Base-by-base conservation (phyloP, 2,113 vertebrate species). In the Dicentrarchus labrax region DNA sequence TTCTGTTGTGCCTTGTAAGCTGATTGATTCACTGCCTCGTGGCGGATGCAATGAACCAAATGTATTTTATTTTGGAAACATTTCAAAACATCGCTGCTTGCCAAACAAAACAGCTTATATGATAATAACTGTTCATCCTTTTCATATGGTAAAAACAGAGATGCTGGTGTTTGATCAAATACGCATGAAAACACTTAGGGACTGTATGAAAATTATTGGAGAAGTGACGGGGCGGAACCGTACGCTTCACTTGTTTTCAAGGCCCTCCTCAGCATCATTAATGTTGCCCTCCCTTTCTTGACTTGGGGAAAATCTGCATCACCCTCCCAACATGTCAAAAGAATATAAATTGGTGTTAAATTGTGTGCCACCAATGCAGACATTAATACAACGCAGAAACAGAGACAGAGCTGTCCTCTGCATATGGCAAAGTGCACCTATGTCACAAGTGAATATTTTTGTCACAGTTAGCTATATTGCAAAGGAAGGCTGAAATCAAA, bases 21-120 rank as follows among this genome's bases (percentile, higher is more conserved):
- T 74, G 30, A 76, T 80, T 74, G 76, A 62, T 76, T 54, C 67
- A 71, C 53, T 60, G 17, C 39, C 41, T 73, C 24, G 6, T 0
- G 17, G 17, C n/a, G 53, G 45, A 50, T 59, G 6, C 54, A 56
- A 43, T 51, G 19, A 69, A 47, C 36, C 4, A 39, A 48, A 60
- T 53, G 15, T 10, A 62, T 78, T 88, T 57, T 0, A 62, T 5
- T 53, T 39, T 21, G 21, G 43, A 5, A 80, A 57, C 13, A 36
- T 66, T 80, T 75, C 13, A 62, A 53, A 43, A 36, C n/a, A 5
- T 17, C 1, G 24, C 30, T 19, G 47, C 45, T 51, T 5, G 17
- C 30, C 24, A 61, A 19, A 61, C 76, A 66, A 48, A 45, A 45
- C 1, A 13, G 24, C 43, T 9, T 21, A 8, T 48, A 50, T n/a